These are phyloP conservation scores for Andrena haemorrhoa DNA, from an alignment of 2,888 invertebrate species.

Conservation along the genomic window DNA sequence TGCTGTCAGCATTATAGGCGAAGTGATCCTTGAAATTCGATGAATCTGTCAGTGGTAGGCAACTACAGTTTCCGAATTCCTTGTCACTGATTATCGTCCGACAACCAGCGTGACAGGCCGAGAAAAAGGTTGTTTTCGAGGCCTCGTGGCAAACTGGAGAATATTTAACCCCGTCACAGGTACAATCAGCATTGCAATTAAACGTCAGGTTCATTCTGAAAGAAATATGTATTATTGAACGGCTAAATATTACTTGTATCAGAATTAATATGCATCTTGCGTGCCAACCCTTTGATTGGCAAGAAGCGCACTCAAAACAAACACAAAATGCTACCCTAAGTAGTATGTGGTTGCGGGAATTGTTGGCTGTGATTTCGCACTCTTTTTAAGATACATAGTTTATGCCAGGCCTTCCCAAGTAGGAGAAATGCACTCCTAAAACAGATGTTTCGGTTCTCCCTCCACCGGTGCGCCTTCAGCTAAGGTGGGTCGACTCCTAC, in stretches of 20 bases:
- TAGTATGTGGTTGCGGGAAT: background rate
- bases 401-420: too few species aligned
- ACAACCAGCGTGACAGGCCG: constrained; percentile 92
- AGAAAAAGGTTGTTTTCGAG: constrained; percentile 88
- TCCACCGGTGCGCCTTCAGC: too few species aligned
- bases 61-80: constrained; percentile 80
- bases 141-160: constrained; percentile 88
- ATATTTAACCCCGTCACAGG: constrained; percentile 87
- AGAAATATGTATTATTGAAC: constrained; percentile 3
- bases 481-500: too few species aligned
- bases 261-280: background rate
- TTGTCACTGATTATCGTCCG: constrained; percentile 79
- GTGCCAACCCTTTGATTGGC: background rate
- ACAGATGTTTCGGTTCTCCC: too few species aligned
- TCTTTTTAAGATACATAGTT: too few species aligned
- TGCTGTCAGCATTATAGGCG: background rate
- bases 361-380: background rate
- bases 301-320: background rate
- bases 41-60: constrained; percentile 61
- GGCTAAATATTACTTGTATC: background rate
- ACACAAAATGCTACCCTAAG: too few species aligned
- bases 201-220: constrained; percentile 86
- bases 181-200: constrained; percentile 87
- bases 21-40: constrained; percentile 8
- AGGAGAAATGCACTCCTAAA: too few species aligned